Base-by-base conservation (phyloP, 2,888 invertebrate species). In the Folsomia manolachei region DNA sequence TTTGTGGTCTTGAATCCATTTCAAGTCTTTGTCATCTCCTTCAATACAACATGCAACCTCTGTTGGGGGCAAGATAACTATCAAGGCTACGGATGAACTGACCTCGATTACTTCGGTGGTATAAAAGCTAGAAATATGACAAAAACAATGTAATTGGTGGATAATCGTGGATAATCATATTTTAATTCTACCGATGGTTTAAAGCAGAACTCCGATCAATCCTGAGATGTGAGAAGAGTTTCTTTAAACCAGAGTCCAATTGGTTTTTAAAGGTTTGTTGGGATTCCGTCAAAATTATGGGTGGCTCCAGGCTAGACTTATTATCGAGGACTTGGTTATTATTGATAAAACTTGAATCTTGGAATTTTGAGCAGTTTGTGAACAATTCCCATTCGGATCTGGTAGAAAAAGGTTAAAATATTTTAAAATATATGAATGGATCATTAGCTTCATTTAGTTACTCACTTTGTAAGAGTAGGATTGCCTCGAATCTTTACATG, bases 101-200 rank as follows among this genome's bases (percentile, higher is more conserved):
- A 97, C 87, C 84, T 98, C 97, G 76, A 98, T 90, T 53, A 98
- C 93, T 86, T 98, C 97, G 4, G 91, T 88, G 83, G 96, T 95
- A 84, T 95, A 98, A 71, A 98, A 86, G 81, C 97, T 84, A 39
- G 14, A 39, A 9, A 39, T 39, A 62, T 11, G 2, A 53, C 4
- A 56, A 21, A 67, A 9, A 7, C 51, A 9, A 51, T 11, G 18
- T 18, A 11, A 11, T 51, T 18, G 9, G 9, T 51, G 9, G 51
- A 51, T 18, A 18, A 51, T 9, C 51, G 9, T 51, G 18, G 18
- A 18, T 51, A 51, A 56, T n/a, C n/a, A 56, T 51, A 2, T 26
- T 69, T 25, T 63, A 23, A n/a, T n/a, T 27, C 24, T 75, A 80
- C 81, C 81, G 74, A 71, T 81, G 81, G 69, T 74, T 78, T n/a